Evolutionary conservation across 2,888 invertebrate genomes (phyloP).

Genomic region (Drosophila suboccidentalis): DNA sequence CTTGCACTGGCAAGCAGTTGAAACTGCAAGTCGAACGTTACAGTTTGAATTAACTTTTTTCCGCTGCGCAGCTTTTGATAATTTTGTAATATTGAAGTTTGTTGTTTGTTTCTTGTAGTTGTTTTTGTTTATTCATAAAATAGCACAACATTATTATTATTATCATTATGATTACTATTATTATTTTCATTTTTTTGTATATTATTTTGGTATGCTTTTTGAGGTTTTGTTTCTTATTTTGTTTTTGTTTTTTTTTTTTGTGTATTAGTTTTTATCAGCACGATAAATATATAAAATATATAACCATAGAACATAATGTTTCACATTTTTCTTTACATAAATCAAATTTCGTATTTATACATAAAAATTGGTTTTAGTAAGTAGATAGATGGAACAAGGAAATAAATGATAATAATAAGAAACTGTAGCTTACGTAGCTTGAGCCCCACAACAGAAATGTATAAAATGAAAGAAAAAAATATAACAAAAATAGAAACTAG

Average conservation of each 20-base stretch:
- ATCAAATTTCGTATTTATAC: conserved; percentile 65
- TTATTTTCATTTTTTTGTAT: conserved; percentile 43
- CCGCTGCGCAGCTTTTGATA: conserved; percentile 11
- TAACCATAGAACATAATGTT: conserved; percentile 69
- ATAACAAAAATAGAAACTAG: conserved; percentile 29
- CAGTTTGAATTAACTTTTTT: not conserved
- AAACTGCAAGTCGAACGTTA: not conserved
- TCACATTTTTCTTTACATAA: conserved; percentile 70
- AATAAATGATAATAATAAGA: conserved; percentile 31
- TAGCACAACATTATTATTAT: conserved; percentile 64
- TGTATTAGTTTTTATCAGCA: conserved; percentile 54
- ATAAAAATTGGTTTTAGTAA: conserved; percentile 73
- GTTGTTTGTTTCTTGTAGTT: conserved; percentile 37
- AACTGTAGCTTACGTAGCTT: conserved; percentile 74
- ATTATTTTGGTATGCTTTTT: conserved; percentile 70
- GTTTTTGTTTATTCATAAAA: conserved; percentile 63
- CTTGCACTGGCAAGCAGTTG: conserved; percentile 16
- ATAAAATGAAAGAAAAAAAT: conserved; percentile 9
- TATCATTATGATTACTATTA: conserved; percentile 49
- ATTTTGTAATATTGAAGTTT: conserved; percentile 31
- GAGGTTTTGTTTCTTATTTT: conserved; percentile 43
- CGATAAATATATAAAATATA: conserved; percentile 53
- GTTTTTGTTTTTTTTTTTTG: conserved; percentile 38
- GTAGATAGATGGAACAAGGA: conserved; percentile 20
- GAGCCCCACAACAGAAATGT: conserved; percentile 69